Percentiles rank a stretch among this genome's conserved stretches.
Conservation (phyloP, 2,888 invertebrate species). For the Argyra leucocephala region DNA sequence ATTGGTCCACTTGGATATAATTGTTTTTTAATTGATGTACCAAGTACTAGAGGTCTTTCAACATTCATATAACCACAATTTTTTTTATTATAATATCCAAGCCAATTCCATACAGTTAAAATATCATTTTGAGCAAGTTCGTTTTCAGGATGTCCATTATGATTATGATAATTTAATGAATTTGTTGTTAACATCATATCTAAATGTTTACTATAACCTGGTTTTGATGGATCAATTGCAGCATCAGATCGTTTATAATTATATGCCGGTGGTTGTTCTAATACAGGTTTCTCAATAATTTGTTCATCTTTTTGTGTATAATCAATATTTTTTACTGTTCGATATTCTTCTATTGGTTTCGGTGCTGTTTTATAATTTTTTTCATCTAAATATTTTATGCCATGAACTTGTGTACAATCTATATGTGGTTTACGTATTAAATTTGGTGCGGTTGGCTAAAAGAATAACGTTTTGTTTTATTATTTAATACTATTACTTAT, state of each 20-base stretch:
- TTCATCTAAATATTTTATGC: background rate
- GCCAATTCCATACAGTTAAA: background rate
- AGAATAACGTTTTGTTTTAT: too few species aligned
- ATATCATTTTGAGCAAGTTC: background rate
- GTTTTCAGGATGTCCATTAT: background rate
- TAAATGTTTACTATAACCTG: slow-evolving; percentile 18
- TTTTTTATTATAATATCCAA: background rate
- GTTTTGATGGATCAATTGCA: slow-evolving; percentile 16
- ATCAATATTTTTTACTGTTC: background rate
- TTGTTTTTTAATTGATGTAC: background rate
- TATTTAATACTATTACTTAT: too few species aligned
- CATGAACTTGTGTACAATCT: background rate
- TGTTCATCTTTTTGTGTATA: background rate
- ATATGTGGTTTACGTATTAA: background rate
- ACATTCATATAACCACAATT: background rate
- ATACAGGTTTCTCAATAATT: background rate
- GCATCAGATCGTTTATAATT: background rate
- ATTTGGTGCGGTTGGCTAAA: background rate
- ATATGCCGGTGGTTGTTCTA: background rate
- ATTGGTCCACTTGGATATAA: background rate
- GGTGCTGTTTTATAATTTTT: background rate
- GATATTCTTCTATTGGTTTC: background rate
- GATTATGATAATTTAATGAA: slow-evolving; percentile 14
- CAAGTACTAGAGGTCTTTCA: background rate
- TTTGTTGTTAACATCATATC: slow-evolving; percentile 20